These are phyloP conservation scores for Antidorcas marsupialis DNA, from an alignment of 2,113 vertebrate genomes.

Conservation along the genomic window DNA sequence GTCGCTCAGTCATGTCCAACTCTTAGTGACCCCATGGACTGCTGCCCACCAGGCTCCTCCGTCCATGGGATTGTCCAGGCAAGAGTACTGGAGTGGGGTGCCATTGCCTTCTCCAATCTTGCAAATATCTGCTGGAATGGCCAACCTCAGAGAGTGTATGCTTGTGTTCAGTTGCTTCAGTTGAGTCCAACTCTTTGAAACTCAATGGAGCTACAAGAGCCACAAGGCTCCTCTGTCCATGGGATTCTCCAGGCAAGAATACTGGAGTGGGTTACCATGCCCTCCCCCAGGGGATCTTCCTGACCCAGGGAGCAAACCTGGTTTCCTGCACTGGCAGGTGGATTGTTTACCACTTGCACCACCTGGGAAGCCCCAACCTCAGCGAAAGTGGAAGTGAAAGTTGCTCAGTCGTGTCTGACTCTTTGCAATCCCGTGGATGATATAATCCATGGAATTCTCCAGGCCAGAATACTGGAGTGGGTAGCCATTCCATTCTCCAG, in stretches of 20 bases:
- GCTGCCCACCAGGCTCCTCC: too few species aligned
- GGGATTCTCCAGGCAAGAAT: background rate
- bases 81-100: too few species aligned
- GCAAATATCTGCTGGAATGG: background rate
- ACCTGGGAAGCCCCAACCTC: background rate
- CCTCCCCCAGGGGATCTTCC: background rate
- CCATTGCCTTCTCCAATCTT: background rate
- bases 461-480: background rate
- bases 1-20: fast-evolving
- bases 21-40: too few species aligned
- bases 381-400: background rate
- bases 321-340: background rate
- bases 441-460: background rate
- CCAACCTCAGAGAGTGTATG: background rate
- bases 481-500: background rate
- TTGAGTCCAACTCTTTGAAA: background rate
- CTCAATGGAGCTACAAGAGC: background rate
- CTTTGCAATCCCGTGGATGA: background rate
- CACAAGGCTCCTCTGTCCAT: background rate
- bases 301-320: background rate
- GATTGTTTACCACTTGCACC: background rate
- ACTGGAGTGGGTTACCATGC: background rate
- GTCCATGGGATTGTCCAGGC: too few species aligned
- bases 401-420: background rate
- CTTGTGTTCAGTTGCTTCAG: background rate